Percentiles rank a stretch among this genome's conserved stretches.
These are phyloP conservation scores for Monopis laevigella DNA, from an alignment of 2,888 invertebrate genomes.

Conservation along the genomic window DNA sequence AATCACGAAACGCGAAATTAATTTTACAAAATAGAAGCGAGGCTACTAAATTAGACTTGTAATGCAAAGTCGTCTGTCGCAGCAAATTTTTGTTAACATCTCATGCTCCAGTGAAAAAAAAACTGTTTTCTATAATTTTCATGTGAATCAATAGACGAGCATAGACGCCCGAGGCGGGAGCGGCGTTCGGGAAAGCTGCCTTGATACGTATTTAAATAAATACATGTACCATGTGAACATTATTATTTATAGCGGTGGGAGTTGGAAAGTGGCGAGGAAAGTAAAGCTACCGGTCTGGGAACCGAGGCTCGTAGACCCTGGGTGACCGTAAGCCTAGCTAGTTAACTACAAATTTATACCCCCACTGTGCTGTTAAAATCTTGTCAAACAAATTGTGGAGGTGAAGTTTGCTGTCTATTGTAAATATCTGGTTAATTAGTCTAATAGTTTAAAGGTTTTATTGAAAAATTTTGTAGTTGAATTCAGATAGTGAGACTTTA, in stretches of 20 bases:
- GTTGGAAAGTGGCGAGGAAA: slow-evolving; percentile 39
- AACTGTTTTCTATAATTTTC: slow-evolving; percentile 7
- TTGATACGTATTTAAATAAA: slow-evolving; percentile 37
- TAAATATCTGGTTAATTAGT: too few species aligned
- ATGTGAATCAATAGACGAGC: neutral
- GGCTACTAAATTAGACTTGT: too few species aligned
- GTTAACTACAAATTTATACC: slow-evolving; percentile 7
- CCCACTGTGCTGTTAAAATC: too few species aligned
- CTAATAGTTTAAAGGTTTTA: too few species aligned
- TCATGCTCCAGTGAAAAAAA: neutral
- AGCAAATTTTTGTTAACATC: neutral
- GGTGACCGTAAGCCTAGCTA: slow-evolving; percentile 8
- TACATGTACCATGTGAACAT: slow-evolving; percentile 33
- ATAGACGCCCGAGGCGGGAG: neutral
- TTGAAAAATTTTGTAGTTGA: too few species aligned
- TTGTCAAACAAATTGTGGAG: too few species aligned
- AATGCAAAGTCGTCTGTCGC: too few species aligned
- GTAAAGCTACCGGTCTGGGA: slow-evolving; percentile 23
- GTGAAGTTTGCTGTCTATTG: too few species aligned
- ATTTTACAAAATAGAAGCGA: too few species aligned
- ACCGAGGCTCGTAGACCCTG: slow-evolving; percentile 3
- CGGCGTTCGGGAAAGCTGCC: slow-evolving; percentile 10
- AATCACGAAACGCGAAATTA: too few species aligned
- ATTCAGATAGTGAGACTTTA: too few species aligned
- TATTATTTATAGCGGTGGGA: slow-evolving; percentile 40